A percentile compares a stretch with the other conserved stretches of the same genome.
These are phyloP conservation scores for Verasper variegatus DNA, from an alignment of 2,113 vertebrate genomes.

Conservation along the genomic window DNA sequence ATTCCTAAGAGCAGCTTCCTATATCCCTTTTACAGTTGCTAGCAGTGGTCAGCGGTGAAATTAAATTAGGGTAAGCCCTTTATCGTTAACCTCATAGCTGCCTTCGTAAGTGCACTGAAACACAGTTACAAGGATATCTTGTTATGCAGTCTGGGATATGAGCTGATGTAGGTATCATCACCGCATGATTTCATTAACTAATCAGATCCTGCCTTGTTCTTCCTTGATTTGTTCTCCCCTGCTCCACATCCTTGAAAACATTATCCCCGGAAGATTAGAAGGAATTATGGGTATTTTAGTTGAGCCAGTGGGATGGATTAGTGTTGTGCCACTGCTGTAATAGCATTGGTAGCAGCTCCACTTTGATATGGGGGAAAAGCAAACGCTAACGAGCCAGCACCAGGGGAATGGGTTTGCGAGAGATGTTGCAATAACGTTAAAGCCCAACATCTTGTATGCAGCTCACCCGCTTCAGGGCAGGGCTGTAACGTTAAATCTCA, in stretches of 20 bases:
- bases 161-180: constrained; percentile 50
- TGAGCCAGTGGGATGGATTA: constrained; percentile 77
- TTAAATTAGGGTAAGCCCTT: constrained; percentile 70
- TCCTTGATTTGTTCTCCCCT: constrained; percentile 74
- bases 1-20: constrained; percentile 59
- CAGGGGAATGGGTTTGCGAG: constrained; percentile 54
- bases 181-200: constrained; percentile 70
- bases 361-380: constrained; percentile 58
- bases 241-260: constrained; percentile 73
- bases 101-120: constrained; percentile 53
- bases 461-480: constrained; percentile 51
- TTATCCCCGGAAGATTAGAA: constrained; percentile 78
- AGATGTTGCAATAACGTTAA: constrained; percentile 66
- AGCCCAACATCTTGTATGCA: constrained; percentile 56
- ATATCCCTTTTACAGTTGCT: constrained; percentile 49
- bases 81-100: constrained; percentile 56
- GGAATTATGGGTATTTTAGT: constrained; percentile 77
- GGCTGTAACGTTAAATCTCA: constrained; percentile 56
- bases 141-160: constrained; percentile 46
- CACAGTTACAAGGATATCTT: constrained; percentile 56
- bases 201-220: constrained; percentile 72
- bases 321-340: constrained; percentile 66
- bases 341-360: constrained; percentile 57
- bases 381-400: constrained; percentile 65
- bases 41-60: constrained; percentile 66